A percentile compares a stretch with the other conserved stretches of the same genome.
Conservation (phyloP, 2,888 invertebrate genomes). For the Archips crataeganus region DNA sequence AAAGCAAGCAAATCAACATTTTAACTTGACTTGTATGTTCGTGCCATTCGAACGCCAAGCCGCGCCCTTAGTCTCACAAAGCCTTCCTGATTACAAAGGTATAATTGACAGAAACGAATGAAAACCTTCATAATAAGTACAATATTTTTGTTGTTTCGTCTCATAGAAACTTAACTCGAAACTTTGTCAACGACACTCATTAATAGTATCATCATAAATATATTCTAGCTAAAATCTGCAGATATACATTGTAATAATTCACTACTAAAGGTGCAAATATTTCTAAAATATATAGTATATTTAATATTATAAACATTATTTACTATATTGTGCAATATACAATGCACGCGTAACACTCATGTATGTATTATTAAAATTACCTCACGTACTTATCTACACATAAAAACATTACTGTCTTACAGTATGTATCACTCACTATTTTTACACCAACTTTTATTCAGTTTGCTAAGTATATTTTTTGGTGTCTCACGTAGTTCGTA, state of each 20-base stretch:
- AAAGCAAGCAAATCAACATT: neutral
- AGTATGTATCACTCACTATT: slow-evolving; percentile 80
- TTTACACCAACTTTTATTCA: slow-evolving; percentile 75
- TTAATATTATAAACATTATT: slow-evolving; percentile 72
- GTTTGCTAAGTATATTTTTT: slow-evolving; percentile 71
- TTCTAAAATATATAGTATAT: slow-evolving; percentile 83
- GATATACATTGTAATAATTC: slow-evolving; percentile 80
- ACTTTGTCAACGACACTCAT: slow-evolving; percentile 51
- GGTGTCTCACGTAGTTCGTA: slow-evolving; percentile 77
- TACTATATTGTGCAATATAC: slow-evolving; percentile 81
- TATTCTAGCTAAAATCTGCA: slow-evolving; percentile 80
- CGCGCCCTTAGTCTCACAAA: neutral
- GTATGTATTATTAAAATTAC: slow-evolving; percentile 50
- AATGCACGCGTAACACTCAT: slow-evolving; percentile 82
- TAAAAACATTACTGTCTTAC: slow-evolving; percentile 82
- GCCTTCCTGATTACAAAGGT: slow-evolving; percentile 71
- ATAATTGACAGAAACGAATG: slow-evolving; percentile 84
- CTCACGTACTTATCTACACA: slow-evolving; percentile 72
- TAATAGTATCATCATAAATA: slow-evolving; percentile 64
- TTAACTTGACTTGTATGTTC: no score
- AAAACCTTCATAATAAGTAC: slow-evolving; percentile 70
- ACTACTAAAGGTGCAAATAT: slow-evolving; percentile 85
- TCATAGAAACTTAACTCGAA: slow-evolving; percentile 63
- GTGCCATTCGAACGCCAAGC: neutral
- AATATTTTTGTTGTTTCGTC: slow-evolving; percentile 60